phyloP scores from a whole-genome alignment of 2,113 vertebrate species.

The Rhinogobius similis region DNA sequence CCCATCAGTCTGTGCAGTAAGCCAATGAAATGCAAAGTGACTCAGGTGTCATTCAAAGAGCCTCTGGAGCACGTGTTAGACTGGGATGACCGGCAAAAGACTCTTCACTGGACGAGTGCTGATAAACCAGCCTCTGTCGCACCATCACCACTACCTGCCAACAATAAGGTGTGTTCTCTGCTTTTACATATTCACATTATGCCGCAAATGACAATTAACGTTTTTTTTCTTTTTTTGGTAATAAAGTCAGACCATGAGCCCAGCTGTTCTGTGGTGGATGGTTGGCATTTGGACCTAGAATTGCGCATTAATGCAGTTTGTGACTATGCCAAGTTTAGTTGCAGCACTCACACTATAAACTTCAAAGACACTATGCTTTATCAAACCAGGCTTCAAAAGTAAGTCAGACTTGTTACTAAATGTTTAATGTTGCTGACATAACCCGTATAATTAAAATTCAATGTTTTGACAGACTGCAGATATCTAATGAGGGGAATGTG shows the following conservation, averaged over 20 bases:
- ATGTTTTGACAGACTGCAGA: slow-evolving; percentile 58
- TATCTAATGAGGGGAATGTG: slow-evolving; percentile 80
- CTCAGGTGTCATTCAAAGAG: slow-evolving; percentile 76
- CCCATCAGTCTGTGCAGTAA: slow-evolving; percentile 68
- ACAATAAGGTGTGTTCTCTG: slow-evolving; percentile 74
- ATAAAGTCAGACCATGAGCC: slow-evolving; percentile 80
- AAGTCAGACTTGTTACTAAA: slow-evolving; percentile 62
- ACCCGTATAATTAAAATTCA: not conserved
- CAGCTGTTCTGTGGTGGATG: slow-evolving; percentile 71
- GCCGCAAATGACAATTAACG: not conserved
- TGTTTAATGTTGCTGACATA: not conserved
- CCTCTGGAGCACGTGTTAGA: slow-evolving; percentile 80
- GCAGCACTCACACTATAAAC: slow-evolving; percentile 51
- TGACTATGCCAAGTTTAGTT: slow-evolving; percentile 75
- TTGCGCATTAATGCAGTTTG: slow-evolving; percentile 80
- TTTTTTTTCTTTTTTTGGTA: slow-evolving; percentile 59
- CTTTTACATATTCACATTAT: not conserved
- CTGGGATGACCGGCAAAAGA: slow-evolving; percentile 84
- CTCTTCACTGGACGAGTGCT: slow-evolving; percentile 73
- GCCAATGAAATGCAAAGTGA: slow-evolving; percentile 78
- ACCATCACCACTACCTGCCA: slow-evolving; percentile 48
- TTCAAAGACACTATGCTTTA: slow-evolving; percentile 86
- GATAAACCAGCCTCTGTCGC: not conserved
- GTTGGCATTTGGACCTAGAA: slow-evolving; percentile 75
- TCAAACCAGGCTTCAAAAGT: slow-evolving; percentile 82